Base-by-base conservation (phyloP, 2,113 vertebrate species). In the Callionymus lyra region DNA sequence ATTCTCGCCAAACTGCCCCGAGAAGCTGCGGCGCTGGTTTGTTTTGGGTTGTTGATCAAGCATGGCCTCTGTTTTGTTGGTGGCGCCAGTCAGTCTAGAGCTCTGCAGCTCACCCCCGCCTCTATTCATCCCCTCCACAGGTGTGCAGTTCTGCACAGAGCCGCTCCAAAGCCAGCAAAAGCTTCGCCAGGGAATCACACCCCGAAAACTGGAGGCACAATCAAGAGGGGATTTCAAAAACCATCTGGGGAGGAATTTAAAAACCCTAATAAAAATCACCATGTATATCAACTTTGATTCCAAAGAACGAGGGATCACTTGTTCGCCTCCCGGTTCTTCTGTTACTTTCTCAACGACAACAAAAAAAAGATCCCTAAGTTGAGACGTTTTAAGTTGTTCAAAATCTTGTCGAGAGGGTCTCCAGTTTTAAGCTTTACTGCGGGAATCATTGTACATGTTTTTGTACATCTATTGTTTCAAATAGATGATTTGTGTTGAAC, bases 31-130 rank as follows among this genome's bases (percentile, higher is more conserved):
- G 77, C 50, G 84, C 68, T 86, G 86, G 89, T 89, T 90, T 93
- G 93, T 92, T 94, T 92, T 84, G 91, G 91, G 85, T 90, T 94
- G 91, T 90, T 92, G 90, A 92, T 93, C 90, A 90, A 92, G 91
- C 92, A 84, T 90, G 90, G 89, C 87, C 87, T 86, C 82, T 88
- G 90, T 90, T 89, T 81, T 89, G 88, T 88, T 69, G 85, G 82
- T 87, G 91, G 91, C 89, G 91, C 91, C 92, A 90, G 89, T 84
- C 84, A 89, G 92, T 97, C 93, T 94, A 86, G 86, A 84, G 87
- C 80, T 76, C 67, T 72, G 82, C 51, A 81, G 85, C 90, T 93
- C 90, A 91, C 88, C 88, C 87, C 84, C 41, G 40, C 85, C 81
- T 88, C 86, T 91, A 86, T 93, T 91, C 89, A 91, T 91, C 87